A percentile compares a stretch with the other conserved stretches of the same genome.
Evolutionary conservation across 1,140 invertebrate species (phyloP).

Genomic region (Drosophila asahinai): DNA sequence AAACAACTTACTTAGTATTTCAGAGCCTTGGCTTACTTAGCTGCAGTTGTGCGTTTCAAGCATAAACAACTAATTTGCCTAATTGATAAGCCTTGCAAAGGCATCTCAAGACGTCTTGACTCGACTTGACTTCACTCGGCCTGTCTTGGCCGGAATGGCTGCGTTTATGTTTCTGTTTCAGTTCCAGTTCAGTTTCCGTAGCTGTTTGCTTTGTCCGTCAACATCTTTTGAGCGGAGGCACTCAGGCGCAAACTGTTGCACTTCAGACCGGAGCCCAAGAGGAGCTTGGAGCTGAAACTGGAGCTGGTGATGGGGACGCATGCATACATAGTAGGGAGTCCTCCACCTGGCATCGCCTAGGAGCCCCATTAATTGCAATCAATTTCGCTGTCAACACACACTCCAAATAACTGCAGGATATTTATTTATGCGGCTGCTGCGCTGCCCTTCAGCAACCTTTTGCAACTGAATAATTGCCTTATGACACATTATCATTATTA

Average conservation of each 20-base stretch:
- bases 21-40: conserved; percentile 42
- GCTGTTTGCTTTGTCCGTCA: conserved; percentile 69
- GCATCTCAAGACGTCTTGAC: conserved; percentile 58
- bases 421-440: conserved; percentile 68
- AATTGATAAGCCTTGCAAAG: conserved; percentile 74
- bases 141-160: conserved; percentile 9
- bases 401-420: conserved; percentile 80
- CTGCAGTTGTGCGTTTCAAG: conserved; percentile 38
- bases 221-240: conserved; percentile 70
- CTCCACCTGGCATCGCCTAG: conserved; percentile 3
- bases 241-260: conserved; percentile 64
- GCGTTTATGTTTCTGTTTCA: conserved; percentile 13
- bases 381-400: conserved; percentile 83
- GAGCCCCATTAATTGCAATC: conserved; percentile 76
- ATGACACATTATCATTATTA: conserved; percentile 84
- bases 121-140: conserved; percentile 22
- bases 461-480: conserved; percentile 83
- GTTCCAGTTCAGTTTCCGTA: conserved; percentile 19
- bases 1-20: conserved; percentile 36
- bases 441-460: conserved; percentile 55
- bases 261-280: conserved; percentile 45
- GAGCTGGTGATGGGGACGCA: not conserved
- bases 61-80: conserved; percentile 73
- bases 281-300: conserved; percentile 7
- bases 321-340: conserved; percentile 3